These are phyloP conservation scores for Pangasianodon gigas DNA, from an alignment of 2,113 vertebrate species.

Conservation along the genomic window DNA sequence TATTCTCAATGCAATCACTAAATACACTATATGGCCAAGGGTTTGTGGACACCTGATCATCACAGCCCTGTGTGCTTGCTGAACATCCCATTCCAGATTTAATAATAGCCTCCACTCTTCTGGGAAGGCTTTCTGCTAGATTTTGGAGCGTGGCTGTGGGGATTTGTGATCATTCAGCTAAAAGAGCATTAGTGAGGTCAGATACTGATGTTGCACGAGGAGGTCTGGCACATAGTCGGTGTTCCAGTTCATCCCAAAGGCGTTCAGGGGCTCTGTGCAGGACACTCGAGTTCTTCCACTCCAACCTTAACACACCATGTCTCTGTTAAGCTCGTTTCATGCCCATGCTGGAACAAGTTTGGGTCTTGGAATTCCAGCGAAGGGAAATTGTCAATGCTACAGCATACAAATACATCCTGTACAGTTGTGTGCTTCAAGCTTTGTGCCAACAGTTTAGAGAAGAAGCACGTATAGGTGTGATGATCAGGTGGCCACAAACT, in stretches of 20 bases:
- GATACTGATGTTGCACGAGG: background rate
- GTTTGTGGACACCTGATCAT: background rate
- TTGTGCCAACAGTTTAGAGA: background rate
- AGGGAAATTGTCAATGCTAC: background rate
- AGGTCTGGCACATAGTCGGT: background rate
- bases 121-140: background rate
- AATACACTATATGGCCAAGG: background rate
- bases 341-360: background rate
- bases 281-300: background rate
- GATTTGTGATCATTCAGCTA: background rate
- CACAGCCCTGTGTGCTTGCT: background rate
- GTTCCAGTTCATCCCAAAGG: background rate
- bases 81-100: background rate
- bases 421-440: background rate
- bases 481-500: background rate
- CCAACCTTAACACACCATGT: background rate
- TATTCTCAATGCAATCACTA: background rate
- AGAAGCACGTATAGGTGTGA: background rate
- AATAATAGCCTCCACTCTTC: background rate
- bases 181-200: background rate
- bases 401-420: background rate
- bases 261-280: background rate
- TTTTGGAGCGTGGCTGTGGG: background rate
- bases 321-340: background rate
- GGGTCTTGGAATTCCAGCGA: background rate